These are phyloP conservation scores for Euura saliciscinereae DNA, from an alignment of 1,140 invertebrate genomes.

Conservation along the genomic window DNA sequence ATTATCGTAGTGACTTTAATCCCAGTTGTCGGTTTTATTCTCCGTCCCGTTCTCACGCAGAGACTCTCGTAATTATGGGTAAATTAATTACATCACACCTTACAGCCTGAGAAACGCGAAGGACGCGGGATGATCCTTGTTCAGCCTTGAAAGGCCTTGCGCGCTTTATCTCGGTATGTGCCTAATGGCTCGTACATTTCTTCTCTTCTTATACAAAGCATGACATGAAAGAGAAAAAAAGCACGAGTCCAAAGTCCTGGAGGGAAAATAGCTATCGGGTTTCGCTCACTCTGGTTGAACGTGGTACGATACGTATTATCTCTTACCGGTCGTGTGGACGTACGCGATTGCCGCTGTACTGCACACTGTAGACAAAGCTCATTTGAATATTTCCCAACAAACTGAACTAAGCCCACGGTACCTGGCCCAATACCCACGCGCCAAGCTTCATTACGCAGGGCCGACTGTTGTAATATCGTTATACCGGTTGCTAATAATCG, in stretches of 20 bases:
- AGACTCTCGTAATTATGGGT: too few relatives aligned
- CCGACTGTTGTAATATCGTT: not conserved
- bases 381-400: conserved; percentile 1
- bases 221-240: not conserved
- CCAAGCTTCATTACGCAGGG: not conserved
- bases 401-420: not conserved
- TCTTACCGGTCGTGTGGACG: not conserved
- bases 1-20: too few relatives aligned
- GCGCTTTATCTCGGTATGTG: too few relatives aligned
- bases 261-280: not conserved
- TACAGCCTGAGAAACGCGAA: not conserved
- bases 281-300: not conserved
- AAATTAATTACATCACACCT: too few relatives aligned
- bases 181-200: too few relatives aligned
- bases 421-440: conserved; percentile 1
- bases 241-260: not conserved
- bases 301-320: not conserved
- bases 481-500: not conserved
- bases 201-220: too few relatives aligned
- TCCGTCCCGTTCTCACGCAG: too few relatives aligned
- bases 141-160: not conserved
- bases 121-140: not conserved
- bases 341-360: not conserved
- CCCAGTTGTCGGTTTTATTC: too few relatives aligned
- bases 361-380: not conserved